These are phyloP conservation scores for Paratrypauchen microcephalus DNA, from an alignment of 2,797 vertebrate genomes.

Conservation along the genomic window DNA sequence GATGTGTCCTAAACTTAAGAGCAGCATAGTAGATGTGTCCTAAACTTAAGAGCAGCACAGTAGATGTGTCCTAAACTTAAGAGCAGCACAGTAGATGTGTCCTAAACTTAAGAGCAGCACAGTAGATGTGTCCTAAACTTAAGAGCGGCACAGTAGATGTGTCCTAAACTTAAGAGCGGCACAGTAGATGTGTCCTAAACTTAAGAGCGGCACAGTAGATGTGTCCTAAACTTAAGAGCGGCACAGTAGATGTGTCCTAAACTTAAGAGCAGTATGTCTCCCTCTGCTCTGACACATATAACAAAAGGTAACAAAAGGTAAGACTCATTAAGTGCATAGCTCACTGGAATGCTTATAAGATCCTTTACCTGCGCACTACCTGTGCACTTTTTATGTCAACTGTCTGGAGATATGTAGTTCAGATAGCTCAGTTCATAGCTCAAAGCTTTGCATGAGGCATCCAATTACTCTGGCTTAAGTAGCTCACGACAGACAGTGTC, in stretches of 20 bases:
- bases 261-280: constrained; percentile 21
- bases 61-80: constrained; percentile 28
- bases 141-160: constrained; percentile 28
- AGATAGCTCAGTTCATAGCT: background rate
- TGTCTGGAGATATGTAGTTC: background rate
- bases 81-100: constrained; percentile 29
- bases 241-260: constrained; percentile 30
- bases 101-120: constrained; percentile 23
- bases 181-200: constrained; percentile 29
- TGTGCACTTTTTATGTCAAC: background rate
- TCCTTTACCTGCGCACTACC: too few species aligned
- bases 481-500: background rate
- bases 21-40: constrained; percentile 27
- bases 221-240: constrained; percentile 22
- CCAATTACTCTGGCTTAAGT: background rate
- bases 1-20: constrained; percentile 28
- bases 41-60: constrained; percentile 23
- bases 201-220: constrained; percentile 28
- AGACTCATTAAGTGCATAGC: constrained; percentile 27
- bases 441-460: background rate
- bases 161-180: constrained; percentile 23
- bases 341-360: background rate
- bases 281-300: constrained; percentile 22
- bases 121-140: constrained; percentile 27
- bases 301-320: constrained; percentile 30